Conservation (phyloP, 2,888 invertebrate species). For the Argyresthia goedartella region DNA sequence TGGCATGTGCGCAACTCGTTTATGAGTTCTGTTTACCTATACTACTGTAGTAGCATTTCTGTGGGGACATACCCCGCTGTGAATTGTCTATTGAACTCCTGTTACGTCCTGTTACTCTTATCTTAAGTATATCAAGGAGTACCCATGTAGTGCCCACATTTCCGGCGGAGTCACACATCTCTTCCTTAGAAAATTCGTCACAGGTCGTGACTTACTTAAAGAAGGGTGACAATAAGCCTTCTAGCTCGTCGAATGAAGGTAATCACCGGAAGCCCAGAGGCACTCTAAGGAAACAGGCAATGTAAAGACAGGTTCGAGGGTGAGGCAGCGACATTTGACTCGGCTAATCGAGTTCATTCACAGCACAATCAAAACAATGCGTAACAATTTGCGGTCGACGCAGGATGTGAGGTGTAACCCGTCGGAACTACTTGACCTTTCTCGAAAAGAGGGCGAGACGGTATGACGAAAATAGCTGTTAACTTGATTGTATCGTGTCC, state of each 20-base stretch:
- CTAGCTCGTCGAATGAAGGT: slow-evolving; percentile 48
- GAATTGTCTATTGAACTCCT: not conserved
- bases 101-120: not conserved
- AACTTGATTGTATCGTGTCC: not conserved
- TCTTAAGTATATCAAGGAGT: slow-evolving; percentile 11
- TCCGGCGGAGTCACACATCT: slow-evolving; percentile 57
- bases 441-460: slow-evolving; percentile 10
- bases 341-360: slow-evolving; percentile 54
- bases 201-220: slow-evolving; percentile 43
- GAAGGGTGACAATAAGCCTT: slow-evolving; percentile 46
- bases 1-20: not conserved
- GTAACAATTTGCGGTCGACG: slow-evolving; percentile 39
- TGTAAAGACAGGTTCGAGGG: slow-evolving; percentile 39
- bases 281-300: slow-evolving; percentile 48
- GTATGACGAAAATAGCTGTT: slow-evolving; percentile 1
- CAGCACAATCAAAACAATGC: slow-evolving; percentile 51
- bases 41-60: not conserved
- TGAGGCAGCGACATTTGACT: slow-evolving; percentile 64
- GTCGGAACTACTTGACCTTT: slow-evolving; percentile 31
- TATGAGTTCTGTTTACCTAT: not conserved
- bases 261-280: slow-evolving; percentile 59
- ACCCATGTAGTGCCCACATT: slow-evolving; percentile 41
- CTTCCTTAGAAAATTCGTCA: slow-evolving; percentile 37
- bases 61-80: not conserved
- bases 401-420: slow-evolving; percentile 49